phyloP scores from a whole-genome alignment of 53 echinoderm and acorn worm species.

The Temnopleurus reevesii region DNA sequence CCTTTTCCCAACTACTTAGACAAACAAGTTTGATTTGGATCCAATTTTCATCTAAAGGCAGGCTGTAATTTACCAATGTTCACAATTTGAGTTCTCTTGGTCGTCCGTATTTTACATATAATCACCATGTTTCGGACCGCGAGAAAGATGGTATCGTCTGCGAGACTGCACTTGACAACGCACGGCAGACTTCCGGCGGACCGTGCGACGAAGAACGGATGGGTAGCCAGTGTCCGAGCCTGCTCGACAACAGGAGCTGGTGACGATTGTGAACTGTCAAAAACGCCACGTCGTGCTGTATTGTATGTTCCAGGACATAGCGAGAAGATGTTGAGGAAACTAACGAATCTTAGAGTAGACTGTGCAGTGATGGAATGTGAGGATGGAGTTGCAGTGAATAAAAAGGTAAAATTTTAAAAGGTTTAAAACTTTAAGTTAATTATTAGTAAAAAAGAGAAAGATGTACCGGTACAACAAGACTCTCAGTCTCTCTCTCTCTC shows the following conservation, averaged over 20 bases:
- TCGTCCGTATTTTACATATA: too few relatives aligned
- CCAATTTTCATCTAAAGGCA: too few relatives aligned
- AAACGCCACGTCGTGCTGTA: slow-evolving; percentile 86
- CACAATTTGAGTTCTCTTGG: too few relatives aligned
- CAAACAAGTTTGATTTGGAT: too few relatives aligned
- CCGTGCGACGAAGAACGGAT: not conserved
- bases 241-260: not conserved
- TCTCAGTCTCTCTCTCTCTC: too few relatives aligned
- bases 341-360: slow-evolving; percentile 73
- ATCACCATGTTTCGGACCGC: slow-evolving; percentile 12
- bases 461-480: too few relatives aligned
- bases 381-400: slow-evolving; percentile 94
- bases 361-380: slow-evolving; percentile 99
- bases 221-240: not conserved
- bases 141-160: not conserved
- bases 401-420: slow-evolving; percentile 65
- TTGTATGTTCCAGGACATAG: slow-evolving; percentile 92
- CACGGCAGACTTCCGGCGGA: not conserved
- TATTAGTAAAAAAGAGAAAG: too few relatives aligned
- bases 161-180: not conserved
- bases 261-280: not conserved
- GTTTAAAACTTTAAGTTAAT: too few relatives aligned
- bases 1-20: too few relatives aligned
- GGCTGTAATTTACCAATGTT: too few relatives aligned
- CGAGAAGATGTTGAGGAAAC: slow-evolving; percentile 81